phyloP scores from a whole-genome alignment of 30 jellyfish, hydroid and myxozoan species.

The Chironex yamaguchii region DNA sequence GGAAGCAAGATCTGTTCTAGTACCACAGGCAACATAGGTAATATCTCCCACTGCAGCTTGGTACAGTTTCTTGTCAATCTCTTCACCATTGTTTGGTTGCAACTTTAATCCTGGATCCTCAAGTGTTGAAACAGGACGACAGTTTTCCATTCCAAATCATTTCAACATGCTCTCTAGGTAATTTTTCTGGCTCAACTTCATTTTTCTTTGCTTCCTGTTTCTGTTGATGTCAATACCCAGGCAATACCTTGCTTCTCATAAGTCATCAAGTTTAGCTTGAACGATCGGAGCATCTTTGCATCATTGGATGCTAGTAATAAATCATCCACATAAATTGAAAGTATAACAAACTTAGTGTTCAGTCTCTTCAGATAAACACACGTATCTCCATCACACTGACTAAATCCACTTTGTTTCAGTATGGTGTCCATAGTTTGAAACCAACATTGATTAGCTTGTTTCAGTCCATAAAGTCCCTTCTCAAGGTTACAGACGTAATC shows the following conservation, averaged over 20 bases:
- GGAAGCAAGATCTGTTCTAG: constrained; percentile 1
- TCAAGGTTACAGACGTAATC: neutral
- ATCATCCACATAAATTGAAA: neutral
- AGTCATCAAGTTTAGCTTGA: too few relatives aligned
- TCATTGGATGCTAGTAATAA: neutral
- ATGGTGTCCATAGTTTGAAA: neutral
- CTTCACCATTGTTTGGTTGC: neutral
- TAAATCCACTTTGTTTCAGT: neutral
- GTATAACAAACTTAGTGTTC: neutral
- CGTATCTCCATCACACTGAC: neutral
- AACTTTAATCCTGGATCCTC: neutral
- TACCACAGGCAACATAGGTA: constrained; percentile 8
- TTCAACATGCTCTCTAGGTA: constrained; percentile 5
- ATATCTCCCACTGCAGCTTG: constrained; percentile 17
- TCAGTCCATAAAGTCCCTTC: neutral
- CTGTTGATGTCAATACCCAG: neutral
- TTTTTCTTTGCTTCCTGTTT: neutral
- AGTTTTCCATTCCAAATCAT: neutral
- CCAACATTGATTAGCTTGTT: neutral
- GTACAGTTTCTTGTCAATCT: neutral
- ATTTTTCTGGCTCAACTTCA: neutral
- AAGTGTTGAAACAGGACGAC: constrained; percentile 3
- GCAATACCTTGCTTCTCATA: neutral
- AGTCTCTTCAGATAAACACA: neutral
- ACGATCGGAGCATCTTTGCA: neutral